Evolutionary conservation across 2,113 vertebrate species (phyloP).

Genomic region (Circaetus cinerascens): DNA sequence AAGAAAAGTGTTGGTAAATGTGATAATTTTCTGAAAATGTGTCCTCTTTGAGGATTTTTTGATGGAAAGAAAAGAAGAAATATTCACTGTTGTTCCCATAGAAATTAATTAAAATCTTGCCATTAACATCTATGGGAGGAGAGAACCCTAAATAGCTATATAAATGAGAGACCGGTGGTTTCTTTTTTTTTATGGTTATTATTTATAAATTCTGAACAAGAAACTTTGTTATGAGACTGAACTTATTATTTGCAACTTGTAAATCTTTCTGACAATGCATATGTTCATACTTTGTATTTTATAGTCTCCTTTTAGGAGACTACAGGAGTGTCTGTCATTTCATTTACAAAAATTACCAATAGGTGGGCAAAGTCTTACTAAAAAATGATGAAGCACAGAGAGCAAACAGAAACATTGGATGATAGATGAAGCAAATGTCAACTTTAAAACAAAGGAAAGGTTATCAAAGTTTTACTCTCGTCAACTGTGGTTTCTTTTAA

Average conservation of each 20-base stretch:
- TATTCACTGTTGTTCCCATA: neutral
- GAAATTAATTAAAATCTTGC: neutral
- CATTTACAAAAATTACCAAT: neutral
- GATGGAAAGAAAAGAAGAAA: neutral
- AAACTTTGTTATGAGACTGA: neutral
- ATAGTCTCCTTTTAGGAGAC: neutral
- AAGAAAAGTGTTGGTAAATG: neutral
- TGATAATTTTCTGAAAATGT: neutral
- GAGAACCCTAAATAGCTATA: neutral
- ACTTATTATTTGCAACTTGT: neutral
- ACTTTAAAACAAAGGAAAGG: neutral
- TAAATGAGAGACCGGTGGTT: neutral
- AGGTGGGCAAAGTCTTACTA: neutral
- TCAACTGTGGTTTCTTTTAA: neutral
- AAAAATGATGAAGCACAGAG: neutral
- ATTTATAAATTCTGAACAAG: neutral
- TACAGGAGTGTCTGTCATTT: neutral
- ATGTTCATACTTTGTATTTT: neutral
- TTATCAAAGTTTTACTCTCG: neutral
- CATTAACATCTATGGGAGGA: neutral
- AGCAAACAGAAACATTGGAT: neutral
- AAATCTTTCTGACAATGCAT: neutral
- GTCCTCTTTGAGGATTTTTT: neutral
- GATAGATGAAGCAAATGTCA: neutral
- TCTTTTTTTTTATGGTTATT: neutral